Base-by-base conservation (phyloP, 2,797 vertebrate species). In the Clarias platycephalus region DNA sequence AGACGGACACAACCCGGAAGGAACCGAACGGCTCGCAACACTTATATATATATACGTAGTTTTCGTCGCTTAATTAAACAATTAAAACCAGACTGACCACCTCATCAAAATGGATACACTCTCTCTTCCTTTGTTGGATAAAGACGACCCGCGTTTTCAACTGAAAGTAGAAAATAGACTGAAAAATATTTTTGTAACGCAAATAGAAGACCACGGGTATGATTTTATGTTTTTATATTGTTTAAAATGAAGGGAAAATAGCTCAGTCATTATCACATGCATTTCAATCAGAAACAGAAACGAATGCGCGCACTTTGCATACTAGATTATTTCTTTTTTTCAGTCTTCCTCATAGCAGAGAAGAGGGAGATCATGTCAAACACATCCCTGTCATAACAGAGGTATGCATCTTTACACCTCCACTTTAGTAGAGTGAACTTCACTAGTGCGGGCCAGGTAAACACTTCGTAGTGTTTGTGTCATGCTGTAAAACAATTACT, bases 101-200 rank as follows among this genome's bases (percentile, higher is more conserved):
- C 20, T 68, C 63, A 49, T 3, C 49, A 49, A 88, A 83, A 93
- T 94, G 93, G 86, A 85, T 82, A 84, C 86, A 8, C 75, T 85
- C 2, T 67, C 82, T 9, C 87, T 90, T 5, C 90, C 90, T 18
- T 31, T 82, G 12, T 28, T 92, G 87, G 86, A 86, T 0, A 71
- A 86, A 26, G 86, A 90, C 13, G 91, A 93, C 40, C 88, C 92
- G 10, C 90, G 89, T 20, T 84, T 93, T 5, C 88, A 90, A 58
- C 90, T 95, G 31, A 87, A 88, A 78, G 83, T 94, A 88, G 91
- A 94, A 81, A 93, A 92, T 66, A 90, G 87, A 84, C 90, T 89
- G 74, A 94, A 76, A 85, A 95, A 94, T 70, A 77, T 95, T 78
- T 96, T 96, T 89, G 94, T 96, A 24, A 96, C 94, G 53, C 94